phyloP scores from a whole-genome alignment of 2,113 vertebrate species.

The Lasiurus cinereus region DNA sequence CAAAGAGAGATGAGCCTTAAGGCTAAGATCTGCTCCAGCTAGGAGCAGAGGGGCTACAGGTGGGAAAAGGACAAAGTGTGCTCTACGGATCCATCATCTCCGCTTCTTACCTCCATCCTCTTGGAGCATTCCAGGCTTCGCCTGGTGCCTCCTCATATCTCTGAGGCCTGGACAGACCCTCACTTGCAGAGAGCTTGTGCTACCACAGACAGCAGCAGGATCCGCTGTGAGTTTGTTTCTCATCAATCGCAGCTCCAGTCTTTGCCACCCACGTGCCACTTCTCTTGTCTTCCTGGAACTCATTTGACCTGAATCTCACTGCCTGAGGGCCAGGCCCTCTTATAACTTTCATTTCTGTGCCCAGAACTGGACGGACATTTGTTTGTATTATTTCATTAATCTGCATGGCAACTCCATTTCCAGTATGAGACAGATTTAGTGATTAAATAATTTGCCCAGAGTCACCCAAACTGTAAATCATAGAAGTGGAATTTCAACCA shows the following conservation, averaged over 20 bases:
- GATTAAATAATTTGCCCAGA: neutral
- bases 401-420: neutral
- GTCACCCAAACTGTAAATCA: neutral
- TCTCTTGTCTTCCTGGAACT: neutral
- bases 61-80: neutral
- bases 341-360: neutral
- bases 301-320: neutral
- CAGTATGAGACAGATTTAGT: neutral
- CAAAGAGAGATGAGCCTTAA: neutral
- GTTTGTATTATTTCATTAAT: conserved; percentile 13
- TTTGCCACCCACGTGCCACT: neutral
- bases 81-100: fast-evolving
- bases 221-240: neutral
- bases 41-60: neutral
- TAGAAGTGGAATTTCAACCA: neutral
- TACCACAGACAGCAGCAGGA: neutral
- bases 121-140: fast-evolving
- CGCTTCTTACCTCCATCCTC: neutral
- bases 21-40: neutral
- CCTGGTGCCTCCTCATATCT: neutral
- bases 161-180: fast-evolving
- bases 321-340: neutral
- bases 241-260: neutral
- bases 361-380: neutral
- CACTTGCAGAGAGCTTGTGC: neutral